Conservation (phyloP, 2,113 vertebrate species). For the Hirundichthys speculiger region DNA sequence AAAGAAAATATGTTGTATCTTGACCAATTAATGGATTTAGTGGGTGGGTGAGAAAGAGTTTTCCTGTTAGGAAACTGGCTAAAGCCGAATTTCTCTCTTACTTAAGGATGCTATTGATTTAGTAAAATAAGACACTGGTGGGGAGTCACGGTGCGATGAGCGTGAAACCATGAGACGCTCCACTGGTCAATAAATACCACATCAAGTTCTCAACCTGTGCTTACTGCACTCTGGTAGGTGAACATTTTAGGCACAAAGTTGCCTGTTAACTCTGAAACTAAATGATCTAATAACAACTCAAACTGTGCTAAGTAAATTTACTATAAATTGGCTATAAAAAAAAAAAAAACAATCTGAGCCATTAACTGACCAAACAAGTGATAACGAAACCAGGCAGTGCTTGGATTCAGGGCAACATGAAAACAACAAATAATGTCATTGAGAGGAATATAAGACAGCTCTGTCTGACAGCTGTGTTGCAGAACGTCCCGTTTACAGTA, state of each 20-base stretch:
- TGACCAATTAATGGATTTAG: slow-evolving; percentile 42
- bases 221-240: too few relatives aligned
- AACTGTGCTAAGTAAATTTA: too few relatives aligned
- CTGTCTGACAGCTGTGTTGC: slow-evolving; percentile 31
- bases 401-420: neutral
- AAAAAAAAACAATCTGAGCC: too few relatives aligned
- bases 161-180: too few relatives aligned
- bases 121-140: slow-evolving; percentile 6
- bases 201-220: too few relatives aligned
- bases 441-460: neutral
- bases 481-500: slow-evolving; percentile 6
- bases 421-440: slow-evolving; percentile 7
- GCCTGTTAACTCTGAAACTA: too few relatives aligned
- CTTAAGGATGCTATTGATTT: slow-evolving; percentile 42
- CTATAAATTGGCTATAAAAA: too few relatives aligned
- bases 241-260: too few relatives aligned
- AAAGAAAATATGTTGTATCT: slow-evolving; percentile 12
- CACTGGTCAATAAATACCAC: too few relatives aligned
- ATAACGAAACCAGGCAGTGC: slow-evolving; percentile 7
- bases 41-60: slow-evolving; percentile 27
- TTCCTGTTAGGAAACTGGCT: slow-evolving; percentile 3
- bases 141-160: too few relatives aligned
- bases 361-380: too few relatives aligned
- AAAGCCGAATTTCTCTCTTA: slow-evolving; percentile 16
- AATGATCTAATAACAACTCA: too few relatives aligned